These are phyloP conservation scores for Labrus mixtus DNA, from an alignment of 2,113 vertebrate species.

Conservation along the genomic window DNA sequence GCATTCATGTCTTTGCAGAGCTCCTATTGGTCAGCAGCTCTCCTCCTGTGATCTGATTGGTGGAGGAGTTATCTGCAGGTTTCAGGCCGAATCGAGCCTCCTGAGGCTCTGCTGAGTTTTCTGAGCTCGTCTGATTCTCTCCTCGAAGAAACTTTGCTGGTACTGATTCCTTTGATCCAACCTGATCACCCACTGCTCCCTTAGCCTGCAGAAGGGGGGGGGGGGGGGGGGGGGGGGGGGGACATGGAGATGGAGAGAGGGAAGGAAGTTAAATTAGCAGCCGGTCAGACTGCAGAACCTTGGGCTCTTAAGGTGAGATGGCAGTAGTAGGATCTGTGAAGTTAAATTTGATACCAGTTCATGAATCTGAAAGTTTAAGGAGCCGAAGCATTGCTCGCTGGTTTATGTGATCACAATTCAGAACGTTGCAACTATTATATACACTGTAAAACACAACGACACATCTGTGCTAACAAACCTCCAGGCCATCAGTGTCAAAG, in stretches of 20 bases:
- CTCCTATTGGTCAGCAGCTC: not conserved
- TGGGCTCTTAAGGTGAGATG: not conserved
- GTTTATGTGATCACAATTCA: not conserved
- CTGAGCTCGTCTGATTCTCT: slow-evolving; percentile 47
- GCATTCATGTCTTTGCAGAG: not conserved
- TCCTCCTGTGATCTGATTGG: slow-evolving; percentile 5
- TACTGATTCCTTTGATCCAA: slow-evolving; percentile 63
- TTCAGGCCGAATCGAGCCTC: slow-evolving; percentile 6
- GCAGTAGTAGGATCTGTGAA: not conserved
- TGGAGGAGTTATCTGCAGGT: not conserved
- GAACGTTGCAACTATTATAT: not conserved
- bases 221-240: not conserved
- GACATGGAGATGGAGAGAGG: not conserved
- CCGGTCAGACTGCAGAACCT: not conserved
- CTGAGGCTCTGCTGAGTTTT: slow-evolving; percentile 38
- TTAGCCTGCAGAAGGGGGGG: slow-evolving; percentile 45
- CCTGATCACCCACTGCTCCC: slow-evolving; percentile 62
- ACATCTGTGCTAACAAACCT: too few species aligned
- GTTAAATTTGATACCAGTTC: not conserved
- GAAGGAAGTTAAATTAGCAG: not conserved
- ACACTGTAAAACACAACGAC: too few species aligned
- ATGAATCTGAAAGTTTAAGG: not conserved
- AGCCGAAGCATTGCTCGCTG: not conserved
- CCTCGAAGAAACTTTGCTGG: slow-evolving; percentile 62
- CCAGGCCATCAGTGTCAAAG: too few species aligned